phyloP scores from a whole-genome alignment of 2,888 invertebrate genomes.

The Polyommatus iphigenia region DNA sequence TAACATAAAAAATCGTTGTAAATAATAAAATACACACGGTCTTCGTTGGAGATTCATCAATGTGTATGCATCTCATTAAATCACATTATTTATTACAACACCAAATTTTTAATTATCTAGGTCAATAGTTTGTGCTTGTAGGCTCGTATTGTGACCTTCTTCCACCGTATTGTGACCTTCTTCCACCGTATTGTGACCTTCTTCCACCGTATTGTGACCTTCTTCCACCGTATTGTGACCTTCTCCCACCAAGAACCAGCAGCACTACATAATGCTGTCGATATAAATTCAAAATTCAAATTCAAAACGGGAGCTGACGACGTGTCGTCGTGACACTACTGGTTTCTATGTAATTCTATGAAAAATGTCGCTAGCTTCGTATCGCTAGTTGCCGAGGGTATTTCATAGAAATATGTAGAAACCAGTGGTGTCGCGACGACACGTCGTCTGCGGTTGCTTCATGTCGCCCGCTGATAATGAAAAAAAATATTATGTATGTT shows the following conservation, averaged over 20 bases:
- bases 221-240: neutral
- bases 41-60: neutral
- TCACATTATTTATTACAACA: conserved; percentile 10
- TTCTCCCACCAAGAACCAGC: neutral
- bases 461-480: no score
- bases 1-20: neutral
- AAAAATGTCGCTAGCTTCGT: no score
- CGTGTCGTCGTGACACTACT: no score
- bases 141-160: neutral
- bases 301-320: no score
- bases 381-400: no score
- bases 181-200: neutral
- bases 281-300: no score
- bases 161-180: neutral
- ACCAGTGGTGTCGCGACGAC: no score
- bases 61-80: neutral
- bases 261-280: neutral
- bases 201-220: neutral
- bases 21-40: neutral
- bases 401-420: no score
- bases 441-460: no score
- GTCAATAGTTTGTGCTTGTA: neutral
- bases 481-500: no score
- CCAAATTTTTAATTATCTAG: conserved; percentile 23
- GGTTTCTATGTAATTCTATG: no score